phyloP scores from a whole-genome alignment of 2,888 invertebrate species.

The Apotomis turbidana region DNA sequence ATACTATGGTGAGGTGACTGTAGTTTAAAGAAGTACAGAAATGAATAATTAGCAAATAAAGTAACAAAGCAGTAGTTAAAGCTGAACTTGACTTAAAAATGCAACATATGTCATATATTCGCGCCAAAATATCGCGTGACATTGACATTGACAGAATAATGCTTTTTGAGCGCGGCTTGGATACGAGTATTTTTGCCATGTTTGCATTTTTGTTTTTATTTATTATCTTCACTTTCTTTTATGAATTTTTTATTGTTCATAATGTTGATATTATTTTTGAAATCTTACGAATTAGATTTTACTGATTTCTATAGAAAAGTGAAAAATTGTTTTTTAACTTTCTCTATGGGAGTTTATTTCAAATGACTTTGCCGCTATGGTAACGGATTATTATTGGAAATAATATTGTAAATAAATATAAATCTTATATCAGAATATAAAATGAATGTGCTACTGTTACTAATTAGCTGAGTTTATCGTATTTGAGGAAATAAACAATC shows the following conservation, averaged over 20 bases:
- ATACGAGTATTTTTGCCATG: neutral
- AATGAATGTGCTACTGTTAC: conserved; percentile 1
- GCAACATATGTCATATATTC: neutral
- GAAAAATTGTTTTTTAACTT: neutral
- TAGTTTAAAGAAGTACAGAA: no score
- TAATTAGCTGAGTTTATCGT: neutral
- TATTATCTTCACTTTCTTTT: no score
- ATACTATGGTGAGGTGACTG: no score
- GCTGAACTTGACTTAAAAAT: neutral
- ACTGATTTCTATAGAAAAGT: conserved; percentile 9
- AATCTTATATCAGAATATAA: neutral
- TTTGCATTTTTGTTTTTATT: neutral
- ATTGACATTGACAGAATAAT: neutral
- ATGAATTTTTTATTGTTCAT: neutral
- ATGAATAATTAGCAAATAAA: no score
- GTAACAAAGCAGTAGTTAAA: no score
- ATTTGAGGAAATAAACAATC: neutral
- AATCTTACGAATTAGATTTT: neutral
- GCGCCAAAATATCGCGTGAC: conserved; percentile 11
- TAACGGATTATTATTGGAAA: conserved; percentile 45
- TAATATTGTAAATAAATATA: conserved; percentile 29
- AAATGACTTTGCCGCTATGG: conserved; percentile 36
- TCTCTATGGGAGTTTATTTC: no score
- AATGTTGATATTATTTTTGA: no score
- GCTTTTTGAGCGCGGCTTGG: neutral